A percentile compares a stretch with the other conserved stretches of the same genome.
These are phyloP conservation scores for Eupithecia insigniata DNA, from an alignment of 2,888 invertebrate species.

Conservation along the genomic window DNA sequence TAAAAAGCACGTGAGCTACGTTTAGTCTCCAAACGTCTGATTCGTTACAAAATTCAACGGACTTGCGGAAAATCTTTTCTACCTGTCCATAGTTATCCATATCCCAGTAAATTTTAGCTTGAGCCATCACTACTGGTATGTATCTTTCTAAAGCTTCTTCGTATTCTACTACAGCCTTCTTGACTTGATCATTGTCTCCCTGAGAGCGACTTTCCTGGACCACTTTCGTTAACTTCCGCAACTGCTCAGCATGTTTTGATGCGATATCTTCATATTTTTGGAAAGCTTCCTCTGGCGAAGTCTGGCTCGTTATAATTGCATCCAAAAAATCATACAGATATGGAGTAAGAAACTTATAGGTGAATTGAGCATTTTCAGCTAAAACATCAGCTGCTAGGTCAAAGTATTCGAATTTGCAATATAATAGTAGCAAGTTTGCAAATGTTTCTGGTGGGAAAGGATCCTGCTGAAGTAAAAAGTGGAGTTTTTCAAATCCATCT, in stretches of 20 bases:
- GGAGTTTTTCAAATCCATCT: constrained; percentile 94
- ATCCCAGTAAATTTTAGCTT: constrained; percentile 99
- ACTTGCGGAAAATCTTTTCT: constrained; percentile 97
- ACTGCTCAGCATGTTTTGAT: constrained; percentile 93
- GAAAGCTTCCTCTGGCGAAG: constrained; percentile 97
- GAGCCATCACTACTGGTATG: constrained; percentile 99
- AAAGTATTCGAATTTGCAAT: constrained; percentile 98
- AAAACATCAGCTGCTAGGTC: constrained; percentile 99
- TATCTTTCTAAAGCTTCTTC: constrained; percentile 96
- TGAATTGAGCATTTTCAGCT: constrained; percentile 98
- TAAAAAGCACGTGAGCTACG: constrained; percentile 99
- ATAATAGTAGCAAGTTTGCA: constrained; percentile 95
- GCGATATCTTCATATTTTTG: constrained; percentile 97
- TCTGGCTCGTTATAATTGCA: constrained; percentile 98
- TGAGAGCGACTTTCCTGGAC: constrained; percentile 96
- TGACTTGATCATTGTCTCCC: constrained; percentile 94
- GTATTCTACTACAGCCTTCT: constrained; percentile 95
- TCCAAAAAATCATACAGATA: constrained; percentile 98
- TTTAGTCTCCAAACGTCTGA: constrained; percentile 98
- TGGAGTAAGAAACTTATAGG: constrained; percentile 96
- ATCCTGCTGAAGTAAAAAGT: constrained; percentile 96
- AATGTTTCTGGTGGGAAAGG: constrained; percentile 99
- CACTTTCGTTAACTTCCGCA: constrained; percentile 96
- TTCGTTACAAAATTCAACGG: constrained; percentile 98
- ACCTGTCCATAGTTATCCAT: constrained; percentile 97